Base-by-base conservation (phyloP, 2,888 invertebrate species). In the Hybos culiciformis region DNA sequence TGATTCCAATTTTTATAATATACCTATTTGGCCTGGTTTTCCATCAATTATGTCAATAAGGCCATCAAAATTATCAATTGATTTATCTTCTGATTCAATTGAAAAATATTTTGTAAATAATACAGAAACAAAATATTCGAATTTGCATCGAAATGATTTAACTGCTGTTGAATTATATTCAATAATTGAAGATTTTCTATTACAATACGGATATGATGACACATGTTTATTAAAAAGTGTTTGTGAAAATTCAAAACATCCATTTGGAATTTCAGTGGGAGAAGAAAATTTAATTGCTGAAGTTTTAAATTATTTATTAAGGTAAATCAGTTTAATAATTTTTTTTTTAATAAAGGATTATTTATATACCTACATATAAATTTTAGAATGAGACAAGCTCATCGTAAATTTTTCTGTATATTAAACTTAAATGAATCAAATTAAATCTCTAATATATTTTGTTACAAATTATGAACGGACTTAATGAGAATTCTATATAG, bases 161-260 rank as follows among this genome's bases (percentile, higher is more conserved):
- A 59, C 61, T 3, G 66, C 66, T 21, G 66, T 59, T 1, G 60
- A 66, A 44, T 51, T 66, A 1, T 66, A 66, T 43, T 55, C 49
- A 2, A 54, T 56, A 8, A 50, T 66, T 6, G 64, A 64, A 46
- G 61, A 65, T 42, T 46, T 55, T 4, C 38, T 63, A 4, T 42
- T 46, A 0, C 42, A 54, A 50, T 57, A 53, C 45, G 53, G 9
- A 12, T 1, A 29, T 6, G 18, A 29, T 46, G n/a, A n/a, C n/a
- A n/a, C n/a, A n/a, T n/a, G 83, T 54, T 64, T 83, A n/a, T 59
- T 80, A 39, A 71, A 73, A 48, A 72, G 77, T 38, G 71, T 83
- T 34, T 83, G 83, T 52, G 78, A 80, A 51, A 62, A 80, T 17
- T 75, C 80, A 3, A 71, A 70, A 39, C 71, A 74, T 49, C 77